These are phyloP conservation scores for Otolemur crassicaudatus DNA, from an alignment of 2,797 vertebrate genomes.

Conservation along the genomic window DNA sequence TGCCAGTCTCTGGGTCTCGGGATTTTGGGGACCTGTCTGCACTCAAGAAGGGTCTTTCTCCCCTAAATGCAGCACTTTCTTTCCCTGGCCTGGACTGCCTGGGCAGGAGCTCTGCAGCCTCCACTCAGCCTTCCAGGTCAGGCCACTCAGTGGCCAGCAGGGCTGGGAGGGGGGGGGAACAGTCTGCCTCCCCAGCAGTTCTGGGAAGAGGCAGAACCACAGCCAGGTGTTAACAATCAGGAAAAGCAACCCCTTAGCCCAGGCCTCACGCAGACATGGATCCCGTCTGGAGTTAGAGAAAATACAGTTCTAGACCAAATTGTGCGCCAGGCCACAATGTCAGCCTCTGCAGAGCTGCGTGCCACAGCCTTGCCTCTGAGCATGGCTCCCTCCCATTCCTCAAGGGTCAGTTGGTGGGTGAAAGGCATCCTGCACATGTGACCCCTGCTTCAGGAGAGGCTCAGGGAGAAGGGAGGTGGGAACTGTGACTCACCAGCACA, in stretches of 20 bases:
- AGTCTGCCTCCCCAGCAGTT: not conserved
- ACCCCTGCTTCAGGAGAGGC: not conserved
- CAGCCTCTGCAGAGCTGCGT: fast-evolving
- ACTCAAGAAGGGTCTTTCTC: not conserved
- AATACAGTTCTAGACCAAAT: not conserved
- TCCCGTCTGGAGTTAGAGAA: not conserved
- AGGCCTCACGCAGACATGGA: not conserved
- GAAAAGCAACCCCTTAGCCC: not conserved
- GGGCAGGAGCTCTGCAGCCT: not conserved
- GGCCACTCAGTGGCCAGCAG: not conserved
- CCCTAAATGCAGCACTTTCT: not conserved
- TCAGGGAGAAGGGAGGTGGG: not conserved
- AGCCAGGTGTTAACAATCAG: not conserved
- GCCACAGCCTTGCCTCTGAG: not conserved
- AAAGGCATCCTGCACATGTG: too few relatives aligned
- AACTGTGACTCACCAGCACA: not conserved
- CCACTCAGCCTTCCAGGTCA: not conserved
- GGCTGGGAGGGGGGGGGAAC: not conserved
- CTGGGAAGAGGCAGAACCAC: not conserved
- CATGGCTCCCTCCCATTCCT: not conserved
- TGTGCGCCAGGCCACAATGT: not conserved
- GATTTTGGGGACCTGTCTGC: not conserved
- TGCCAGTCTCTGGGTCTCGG: not conserved
- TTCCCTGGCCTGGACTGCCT: not conserved
- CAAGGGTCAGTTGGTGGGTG: not conserved